Conservation (phyloP, 1,140 invertebrate genomes). For the Trachymyrmex septentrionalis region DNA sequence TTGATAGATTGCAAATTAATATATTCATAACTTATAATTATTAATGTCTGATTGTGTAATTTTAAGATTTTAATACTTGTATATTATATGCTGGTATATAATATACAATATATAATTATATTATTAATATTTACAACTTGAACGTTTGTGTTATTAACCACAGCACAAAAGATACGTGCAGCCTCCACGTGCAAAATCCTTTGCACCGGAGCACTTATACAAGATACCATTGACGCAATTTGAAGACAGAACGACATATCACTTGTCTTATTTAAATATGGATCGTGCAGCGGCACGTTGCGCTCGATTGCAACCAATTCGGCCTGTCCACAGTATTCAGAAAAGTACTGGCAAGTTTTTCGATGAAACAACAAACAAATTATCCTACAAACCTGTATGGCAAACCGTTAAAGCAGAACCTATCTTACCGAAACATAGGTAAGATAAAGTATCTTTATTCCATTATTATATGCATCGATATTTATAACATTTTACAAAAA, state of each 20-base stretch:
- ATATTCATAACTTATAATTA: conserved; percentile 23
- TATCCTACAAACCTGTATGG: conserved; percentile 80
- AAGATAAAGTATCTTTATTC: background rate
- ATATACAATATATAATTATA: background rate
- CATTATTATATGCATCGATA: background rate
- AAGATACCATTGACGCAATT: conserved; percentile 85
- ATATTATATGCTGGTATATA: conserved; percentile 14
- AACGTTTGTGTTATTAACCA: background rate
- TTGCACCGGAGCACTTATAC: conserved; percentile 85
- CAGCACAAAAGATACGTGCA: conserved; percentile 87
- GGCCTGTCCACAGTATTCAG: conserved; percentile 80
- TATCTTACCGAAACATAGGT: conserved; percentile 80
- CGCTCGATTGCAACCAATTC: conserved; percentile 78
- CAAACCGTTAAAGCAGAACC: conserved; percentile 76
- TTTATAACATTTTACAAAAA: background rate
- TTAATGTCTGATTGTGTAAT: background rate
- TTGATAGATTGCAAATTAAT: conserved; percentile 1
- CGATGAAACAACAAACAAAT: conserved; percentile 79
- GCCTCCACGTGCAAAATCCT: conserved; percentile 87
- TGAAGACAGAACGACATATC: conserved; percentile 88
- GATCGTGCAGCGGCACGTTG: conserved; percentile 75
- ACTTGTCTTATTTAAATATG: conserved; percentile 86
- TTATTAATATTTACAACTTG: background rate
- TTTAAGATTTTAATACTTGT: background rate
- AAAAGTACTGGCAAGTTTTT: conserved; percentile 78